Evolutionary conservation across 2,113 vertebrate species (phyloP).

Genomic region (Sialia sialis): DNA sequence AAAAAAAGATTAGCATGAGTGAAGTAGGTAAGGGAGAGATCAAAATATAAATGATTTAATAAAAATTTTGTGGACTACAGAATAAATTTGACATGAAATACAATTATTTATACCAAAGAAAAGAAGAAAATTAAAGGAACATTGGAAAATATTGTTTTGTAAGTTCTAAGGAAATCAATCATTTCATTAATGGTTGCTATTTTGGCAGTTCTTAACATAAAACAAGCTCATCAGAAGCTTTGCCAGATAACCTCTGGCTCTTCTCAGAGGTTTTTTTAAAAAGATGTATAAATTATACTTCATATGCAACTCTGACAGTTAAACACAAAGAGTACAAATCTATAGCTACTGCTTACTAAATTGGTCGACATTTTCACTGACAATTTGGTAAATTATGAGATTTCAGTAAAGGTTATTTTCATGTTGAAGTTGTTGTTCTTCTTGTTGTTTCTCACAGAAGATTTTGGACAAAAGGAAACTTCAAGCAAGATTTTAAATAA

Average conservation of each 20-base stretch:
- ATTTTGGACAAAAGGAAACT: not conserved
- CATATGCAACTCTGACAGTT: not conserved
- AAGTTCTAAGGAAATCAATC: not conserved
- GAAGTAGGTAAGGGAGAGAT: not conserved
- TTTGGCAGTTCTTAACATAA: not conserved
- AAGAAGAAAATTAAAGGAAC: not conserved
- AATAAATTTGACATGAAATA: not conserved
- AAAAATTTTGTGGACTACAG: not conserved
- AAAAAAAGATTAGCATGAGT: not conserved
- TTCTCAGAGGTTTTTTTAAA: slow-evolving; percentile 6
- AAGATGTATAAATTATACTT: not conserved
- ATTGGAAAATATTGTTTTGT: not conserved
- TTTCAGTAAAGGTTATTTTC: not conserved
- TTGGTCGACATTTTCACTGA: not conserved
- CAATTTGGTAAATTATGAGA: not conserved
- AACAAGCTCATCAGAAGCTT: slow-evolving; percentile 16
- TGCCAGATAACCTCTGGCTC: slow-evolving; percentile 36
- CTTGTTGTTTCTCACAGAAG: not conserved
- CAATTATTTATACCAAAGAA: not conserved
- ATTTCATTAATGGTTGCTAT: not conserved
- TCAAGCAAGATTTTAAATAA: not conserved
- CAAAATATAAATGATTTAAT: not conserved
- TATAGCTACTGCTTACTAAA: not conserved
- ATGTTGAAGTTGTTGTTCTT: not conserved
- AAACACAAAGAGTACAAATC: not conserved